A percentile compares a stretch with the other conserved stretches of the same genome.
These are phyloP conservation scores for Eulemur albifrons DNA, from an alignment of 2,797 vertebrate species.

Conservation along the genomic window DNA sequence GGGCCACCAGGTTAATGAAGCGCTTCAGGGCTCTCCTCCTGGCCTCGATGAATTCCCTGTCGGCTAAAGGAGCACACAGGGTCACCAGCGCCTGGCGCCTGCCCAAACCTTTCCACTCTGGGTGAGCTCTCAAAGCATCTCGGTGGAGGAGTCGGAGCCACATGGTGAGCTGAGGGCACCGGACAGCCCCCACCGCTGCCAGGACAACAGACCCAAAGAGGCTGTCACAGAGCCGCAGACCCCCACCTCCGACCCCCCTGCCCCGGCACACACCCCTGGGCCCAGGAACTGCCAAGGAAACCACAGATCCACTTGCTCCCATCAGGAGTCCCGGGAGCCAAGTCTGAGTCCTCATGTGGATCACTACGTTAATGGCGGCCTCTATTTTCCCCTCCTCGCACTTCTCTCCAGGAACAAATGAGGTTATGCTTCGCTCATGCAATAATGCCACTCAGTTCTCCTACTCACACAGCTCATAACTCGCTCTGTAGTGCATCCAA, in stretches of 20 bases:
- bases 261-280: rapidly evolving
- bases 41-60: constrained; percentile 96
- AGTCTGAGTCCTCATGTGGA: background rate
- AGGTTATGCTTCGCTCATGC: no score
- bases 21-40: constrained; percentile 92
- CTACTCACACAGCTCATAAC: background rate
- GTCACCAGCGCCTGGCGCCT: background rate
- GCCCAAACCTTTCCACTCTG: background rate
- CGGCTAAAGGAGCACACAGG: constrained; percentile 82
- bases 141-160: no score
- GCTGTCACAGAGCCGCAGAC: background rate
- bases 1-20: constrained; percentile 95
- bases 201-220: no score
- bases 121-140: background rate
- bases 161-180: rapidly evolving
- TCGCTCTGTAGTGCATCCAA: background rate
- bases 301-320: no score
- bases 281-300: background rate
- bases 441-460: background rate
- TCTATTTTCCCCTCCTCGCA: background rate
- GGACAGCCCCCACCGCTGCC: background rate
- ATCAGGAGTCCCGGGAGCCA: background rate
- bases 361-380: background rate
- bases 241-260: rapidly evolving
- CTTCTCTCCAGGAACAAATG: background rate